These are phyloP conservation scores for Drosophila rubida DNA, from an alignment of 2,888 invertebrate species.

Conservation along the genomic window DNA sequence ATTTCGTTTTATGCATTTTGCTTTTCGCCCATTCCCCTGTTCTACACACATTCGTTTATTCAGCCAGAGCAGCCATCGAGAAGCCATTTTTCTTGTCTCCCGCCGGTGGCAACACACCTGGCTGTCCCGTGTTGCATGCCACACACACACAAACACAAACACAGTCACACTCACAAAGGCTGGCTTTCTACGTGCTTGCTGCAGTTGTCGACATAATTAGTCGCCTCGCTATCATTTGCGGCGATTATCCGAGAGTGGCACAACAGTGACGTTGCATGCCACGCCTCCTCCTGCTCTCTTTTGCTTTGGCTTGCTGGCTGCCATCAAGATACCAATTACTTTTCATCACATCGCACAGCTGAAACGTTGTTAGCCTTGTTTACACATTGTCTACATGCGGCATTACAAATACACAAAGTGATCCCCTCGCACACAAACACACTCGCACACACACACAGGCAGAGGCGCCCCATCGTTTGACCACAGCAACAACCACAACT, in stretches of 20 bases:
- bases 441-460: background rate
- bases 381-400: conserved; percentile 73
- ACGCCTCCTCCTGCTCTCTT: background rate
- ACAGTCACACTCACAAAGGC: too few relatives aligned
- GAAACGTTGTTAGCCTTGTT: conserved; percentile 64
- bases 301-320: background rate
- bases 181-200: background rate
- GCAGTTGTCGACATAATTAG: conserved; percentile 30
- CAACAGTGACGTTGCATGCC: background rate
- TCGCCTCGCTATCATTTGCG: conserved; percentile 39
- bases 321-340: conserved; percentile 26
- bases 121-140: conserved; percentile 7
- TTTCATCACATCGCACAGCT: conserved; percentile 32
- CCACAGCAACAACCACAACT: conserved; percentile 18
- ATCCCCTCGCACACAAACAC: background rate
- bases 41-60: conserved; percentile 55
- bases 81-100: conserved; percentile 61
- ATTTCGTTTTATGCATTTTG: conserved; percentile 31
- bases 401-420: conserved; percentile 41
- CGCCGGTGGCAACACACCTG: background rate
- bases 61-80: conserved; percentile 8
- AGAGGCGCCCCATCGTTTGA: conserved; percentile 24
- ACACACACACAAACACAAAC: background rate
- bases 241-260: conserved; percentile 11
- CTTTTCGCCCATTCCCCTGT: background rate